Evolutionary conservation across 2,113 vertebrate genomes (phyloP).

Genomic region (Alethe castanea): DNA sequence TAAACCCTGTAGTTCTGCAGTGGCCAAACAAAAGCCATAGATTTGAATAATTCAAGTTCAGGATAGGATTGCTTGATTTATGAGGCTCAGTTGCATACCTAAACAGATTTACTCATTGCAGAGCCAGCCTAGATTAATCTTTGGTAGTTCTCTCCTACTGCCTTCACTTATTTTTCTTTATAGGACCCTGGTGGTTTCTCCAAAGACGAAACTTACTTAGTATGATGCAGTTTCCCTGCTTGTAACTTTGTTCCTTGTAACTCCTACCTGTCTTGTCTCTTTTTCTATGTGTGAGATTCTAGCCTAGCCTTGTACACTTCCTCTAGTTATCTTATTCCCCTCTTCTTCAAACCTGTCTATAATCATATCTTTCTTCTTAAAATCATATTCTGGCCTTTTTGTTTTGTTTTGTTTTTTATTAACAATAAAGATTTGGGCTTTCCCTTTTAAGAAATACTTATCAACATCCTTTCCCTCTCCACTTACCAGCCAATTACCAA

Average conservation of each 20-base stretch:
- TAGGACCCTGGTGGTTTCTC: background rate
- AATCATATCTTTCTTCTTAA: background rate
- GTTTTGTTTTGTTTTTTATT: background rate
- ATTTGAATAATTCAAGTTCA: background rate
- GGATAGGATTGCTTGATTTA: background rate
- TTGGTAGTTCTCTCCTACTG: background rate
- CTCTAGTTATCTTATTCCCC: background rate
- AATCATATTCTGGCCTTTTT: background rate
- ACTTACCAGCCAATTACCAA: background rate
- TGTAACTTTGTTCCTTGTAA: background rate
- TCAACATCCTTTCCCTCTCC: background rate
- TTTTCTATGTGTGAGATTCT: background rate
- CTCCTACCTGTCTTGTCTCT: background rate
- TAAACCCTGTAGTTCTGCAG: background rate
- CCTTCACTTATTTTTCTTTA: conserved; percentile 4
- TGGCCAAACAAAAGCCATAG: background rate
- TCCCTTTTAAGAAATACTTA: background rate
- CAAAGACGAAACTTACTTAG: background rate
- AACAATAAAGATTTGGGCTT: background rate
- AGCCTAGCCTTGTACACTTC: background rate
- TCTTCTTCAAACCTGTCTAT: background rate
- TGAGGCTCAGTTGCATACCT: background rate
- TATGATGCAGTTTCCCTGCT: background rate
- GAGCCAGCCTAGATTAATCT: background rate
- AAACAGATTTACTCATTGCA: background rate